Conservation (phyloP, 2,888 invertebrate species). For the Drosophila antonietae region DNA sequence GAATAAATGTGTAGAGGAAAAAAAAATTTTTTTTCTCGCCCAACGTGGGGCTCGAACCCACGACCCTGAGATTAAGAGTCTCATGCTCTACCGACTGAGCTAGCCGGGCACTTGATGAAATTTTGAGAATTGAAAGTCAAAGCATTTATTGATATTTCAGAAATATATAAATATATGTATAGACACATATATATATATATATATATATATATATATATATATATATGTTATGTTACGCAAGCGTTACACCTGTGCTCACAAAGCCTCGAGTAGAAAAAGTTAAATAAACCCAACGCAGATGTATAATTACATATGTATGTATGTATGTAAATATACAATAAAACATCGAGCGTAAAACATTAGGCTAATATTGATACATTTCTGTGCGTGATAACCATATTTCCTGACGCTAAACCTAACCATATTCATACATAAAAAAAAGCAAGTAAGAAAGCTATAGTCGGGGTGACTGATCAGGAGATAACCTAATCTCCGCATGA, state of each 20-base stretch:
- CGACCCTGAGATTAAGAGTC: conserved; percentile 77
- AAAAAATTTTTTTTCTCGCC: not conserved
- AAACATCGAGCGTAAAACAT: not conserved
- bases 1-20: not conserved
- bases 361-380: not conserved
- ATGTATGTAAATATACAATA: too few species aligned
- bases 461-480: too few species aligned
- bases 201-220: too few species aligned
- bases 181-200: too few species aligned
- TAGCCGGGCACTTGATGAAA: conserved; percentile 59
- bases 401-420: not conserved
- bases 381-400: not conserved
- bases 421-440: too few species aligned
- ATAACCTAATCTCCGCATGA: too few species aligned
- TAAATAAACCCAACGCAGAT: conserved; percentile 1
- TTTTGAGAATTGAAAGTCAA: not conserved
- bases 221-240: not conserved
- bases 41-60: conserved; percentile 43
- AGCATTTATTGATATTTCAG: conserved; percentile 1
- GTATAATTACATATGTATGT: not conserved
- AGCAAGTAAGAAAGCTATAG: too few species aligned
- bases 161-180: not conserved
- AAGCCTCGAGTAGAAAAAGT: conserved; percentile 2
- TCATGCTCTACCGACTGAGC: conserved; percentile 80
- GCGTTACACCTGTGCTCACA: conserved; percentile 17